These are phyloP conservation scores for Latrodectus hesperus DNA, from an alignment of 2,888 invertebrate genomes.

Conservation along the genomic window DNA sequence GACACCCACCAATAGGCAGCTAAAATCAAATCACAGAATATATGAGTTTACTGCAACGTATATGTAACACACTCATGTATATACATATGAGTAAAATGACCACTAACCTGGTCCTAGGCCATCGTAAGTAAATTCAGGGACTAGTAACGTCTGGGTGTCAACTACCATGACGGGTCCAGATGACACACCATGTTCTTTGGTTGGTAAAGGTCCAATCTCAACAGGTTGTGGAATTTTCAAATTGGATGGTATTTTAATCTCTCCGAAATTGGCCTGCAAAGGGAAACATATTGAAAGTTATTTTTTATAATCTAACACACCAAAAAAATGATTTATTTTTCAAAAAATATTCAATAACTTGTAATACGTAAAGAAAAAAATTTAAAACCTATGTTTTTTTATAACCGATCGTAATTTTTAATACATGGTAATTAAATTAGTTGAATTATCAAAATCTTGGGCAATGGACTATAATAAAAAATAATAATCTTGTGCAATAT, in stretches of 20 bases:
- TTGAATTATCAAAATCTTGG: too few species aligned
- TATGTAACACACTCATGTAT: too few species aligned
- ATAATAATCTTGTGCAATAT: too few species aligned
- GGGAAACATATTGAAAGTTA: background rate
- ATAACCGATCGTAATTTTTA: too few species aligned
- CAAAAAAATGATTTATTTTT: too few species aligned
- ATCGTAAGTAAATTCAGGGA: slow-evolving; percentile 93
- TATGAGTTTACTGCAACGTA: too few species aligned
- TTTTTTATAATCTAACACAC: too few species aligned
- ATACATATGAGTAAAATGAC: background rate
- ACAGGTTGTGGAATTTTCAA: slow-evolving; percentile 87
- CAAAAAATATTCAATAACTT: too few species aligned
- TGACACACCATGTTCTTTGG: slow-evolving; percentile 89
- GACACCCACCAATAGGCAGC: slow-evolving; percentile 71
- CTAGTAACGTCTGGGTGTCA: slow-evolving; percentile 92
- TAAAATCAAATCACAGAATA: slow-evolving; percentile 10
- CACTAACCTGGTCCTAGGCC: slow-evolving; percentile 85
- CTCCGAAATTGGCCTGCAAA: slow-evolving; percentile 91
- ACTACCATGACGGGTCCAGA: slow-evolving; percentile 93
- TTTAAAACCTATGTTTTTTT: too few species aligned
- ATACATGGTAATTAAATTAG: too few species aligned
- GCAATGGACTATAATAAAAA: too few species aligned
- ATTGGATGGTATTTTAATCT: slow-evolving; percentile 85
- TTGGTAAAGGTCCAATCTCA: slow-evolving; percentile 88
- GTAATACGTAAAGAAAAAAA: too few species aligned